Evolutionary conservation across 2,113 vertebrate species (phyloP).

Genomic region (Mirza zaza): DNA sequence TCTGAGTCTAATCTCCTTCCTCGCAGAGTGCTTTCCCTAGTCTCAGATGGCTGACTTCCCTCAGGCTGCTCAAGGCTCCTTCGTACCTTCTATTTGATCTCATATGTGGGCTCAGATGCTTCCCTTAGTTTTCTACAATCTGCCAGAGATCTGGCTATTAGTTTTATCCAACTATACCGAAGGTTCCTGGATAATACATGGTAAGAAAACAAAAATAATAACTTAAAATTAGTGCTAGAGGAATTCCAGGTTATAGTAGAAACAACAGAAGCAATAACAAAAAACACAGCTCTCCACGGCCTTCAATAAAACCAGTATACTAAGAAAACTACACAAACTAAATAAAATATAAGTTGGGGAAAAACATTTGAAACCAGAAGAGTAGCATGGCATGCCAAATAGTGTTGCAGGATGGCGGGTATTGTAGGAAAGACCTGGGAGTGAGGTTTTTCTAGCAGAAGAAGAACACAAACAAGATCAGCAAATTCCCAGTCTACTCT

Average conservation of each 20-base stretch:
- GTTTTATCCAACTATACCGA: background rate
- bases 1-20: background rate
- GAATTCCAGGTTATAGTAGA: background rate
- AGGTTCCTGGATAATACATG: background rate
- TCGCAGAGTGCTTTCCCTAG: background rate
- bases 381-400: background rate
- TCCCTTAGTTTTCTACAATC: background rate
- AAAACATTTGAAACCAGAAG: background rate
- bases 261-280: background rate
- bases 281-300: background rate
- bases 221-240: background rate
- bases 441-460: background rate
- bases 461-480: background rate
- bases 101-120: background rate
- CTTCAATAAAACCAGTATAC: background rate
- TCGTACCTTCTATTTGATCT: background rate
- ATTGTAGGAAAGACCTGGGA: background rate
- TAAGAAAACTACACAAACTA: background rate
- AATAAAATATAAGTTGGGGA: background rate
- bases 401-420: background rate
- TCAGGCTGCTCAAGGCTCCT: background rate
- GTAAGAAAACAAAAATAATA: background rate
- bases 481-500: background rate
- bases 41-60: background rate
- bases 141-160: background rate